Percentiles rank a stretch among this genome's conserved stretches.
phyloP scores from a whole-genome alignment of 2,888 invertebrate species.

The Pegoplata infirma region DNA sequence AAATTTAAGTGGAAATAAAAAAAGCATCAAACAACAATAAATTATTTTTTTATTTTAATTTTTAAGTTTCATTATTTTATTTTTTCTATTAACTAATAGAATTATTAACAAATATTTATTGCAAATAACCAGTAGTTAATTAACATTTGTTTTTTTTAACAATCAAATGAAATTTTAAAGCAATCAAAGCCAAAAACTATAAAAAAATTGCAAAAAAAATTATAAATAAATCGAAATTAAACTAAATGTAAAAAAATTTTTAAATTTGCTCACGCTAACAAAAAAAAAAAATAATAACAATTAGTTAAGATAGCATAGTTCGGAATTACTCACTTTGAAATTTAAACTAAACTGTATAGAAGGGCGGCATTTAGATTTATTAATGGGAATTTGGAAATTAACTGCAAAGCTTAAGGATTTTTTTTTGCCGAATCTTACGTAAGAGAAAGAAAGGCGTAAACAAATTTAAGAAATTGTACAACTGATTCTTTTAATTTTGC shows the following conservation, averaged over 20 bases:
- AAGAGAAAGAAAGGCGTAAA: too few relatives aligned
- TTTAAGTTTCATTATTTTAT: conserved; percentile 13
- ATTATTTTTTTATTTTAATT: not conserved
- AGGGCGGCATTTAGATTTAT: too few relatives aligned
- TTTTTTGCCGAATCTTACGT: too few relatives aligned
- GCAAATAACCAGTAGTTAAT: conserved; percentile 31
- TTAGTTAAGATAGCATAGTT: conserved; percentile 34
- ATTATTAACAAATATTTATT: conserved; percentile 53
- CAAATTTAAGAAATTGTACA: too few relatives aligned
- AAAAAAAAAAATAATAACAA: conserved; percentile 19
- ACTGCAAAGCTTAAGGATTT: too few relatives aligned
- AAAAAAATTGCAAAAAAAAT: not conserved
- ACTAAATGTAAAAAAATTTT: not conserved
- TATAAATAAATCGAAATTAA: conserved; percentile 19
- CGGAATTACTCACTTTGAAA: conserved; percentile 31
- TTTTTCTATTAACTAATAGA: conserved; percentile 42
- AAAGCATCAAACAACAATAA: conserved; percentile 14
- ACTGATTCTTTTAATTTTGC: too few relatives aligned
- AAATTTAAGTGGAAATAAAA: not conserved
- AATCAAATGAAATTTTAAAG: conserved; percentile 47
- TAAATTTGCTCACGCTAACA: conserved; percentile 24
- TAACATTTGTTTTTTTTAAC: conserved; percentile 49
- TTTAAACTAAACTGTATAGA: not conserved
- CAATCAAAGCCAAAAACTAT: conserved; percentile 20
- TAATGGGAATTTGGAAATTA: too few relatives aligned